phyloP scores from a whole-genome alignment of 1,140 invertebrate species.

The Bilobella aurantiaca region DNA sequence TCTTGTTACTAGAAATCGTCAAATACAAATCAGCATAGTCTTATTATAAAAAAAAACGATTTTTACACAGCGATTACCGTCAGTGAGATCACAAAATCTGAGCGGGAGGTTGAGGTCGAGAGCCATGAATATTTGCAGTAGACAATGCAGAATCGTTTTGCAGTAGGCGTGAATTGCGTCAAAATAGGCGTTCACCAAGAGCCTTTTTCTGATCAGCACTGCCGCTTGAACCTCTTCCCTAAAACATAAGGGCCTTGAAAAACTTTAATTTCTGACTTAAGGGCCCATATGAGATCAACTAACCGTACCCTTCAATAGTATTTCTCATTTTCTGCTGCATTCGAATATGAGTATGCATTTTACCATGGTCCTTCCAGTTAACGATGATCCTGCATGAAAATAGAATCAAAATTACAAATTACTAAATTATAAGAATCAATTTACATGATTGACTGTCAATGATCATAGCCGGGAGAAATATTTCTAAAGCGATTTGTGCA shows the following conservation, averaged over 20 bases:
- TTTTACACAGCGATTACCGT: background rate
- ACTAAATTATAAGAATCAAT: too few relatives aligned
- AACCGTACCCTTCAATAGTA: background rate
- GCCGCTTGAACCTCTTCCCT: background rate
- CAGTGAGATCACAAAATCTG: conserved; percentile 4
- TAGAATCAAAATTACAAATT: too few relatives aligned
- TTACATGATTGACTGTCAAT: too few relatives aligned
- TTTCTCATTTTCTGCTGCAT: background rate
- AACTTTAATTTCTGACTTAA: too few relatives aligned
- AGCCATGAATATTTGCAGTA: conserved; percentile 6
- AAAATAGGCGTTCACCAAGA: conserved; percentile 1
- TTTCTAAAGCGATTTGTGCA: too few relatives aligned
- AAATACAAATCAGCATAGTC: background rate
- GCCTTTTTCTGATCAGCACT: background rate
- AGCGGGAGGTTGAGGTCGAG: background rate
- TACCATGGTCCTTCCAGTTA: conserved; percentile 5
- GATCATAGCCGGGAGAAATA: too few relatives aligned
- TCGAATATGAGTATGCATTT: background rate
- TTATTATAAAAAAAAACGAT: background rate
- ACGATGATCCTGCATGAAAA: conserved; percentile 1
- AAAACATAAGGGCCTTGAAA: background rate
- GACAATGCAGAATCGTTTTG: conserved; percentile 1
- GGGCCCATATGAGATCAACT: background rate
- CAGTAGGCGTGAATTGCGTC: conserved; percentile 5
- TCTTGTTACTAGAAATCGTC: background rate